Evolutionary conservation across 2,797 vertebrate genomes (phyloP), one percentile per base, ranked within the genome.

Genomic region (Platyrinchus mystaceus): DNA sequence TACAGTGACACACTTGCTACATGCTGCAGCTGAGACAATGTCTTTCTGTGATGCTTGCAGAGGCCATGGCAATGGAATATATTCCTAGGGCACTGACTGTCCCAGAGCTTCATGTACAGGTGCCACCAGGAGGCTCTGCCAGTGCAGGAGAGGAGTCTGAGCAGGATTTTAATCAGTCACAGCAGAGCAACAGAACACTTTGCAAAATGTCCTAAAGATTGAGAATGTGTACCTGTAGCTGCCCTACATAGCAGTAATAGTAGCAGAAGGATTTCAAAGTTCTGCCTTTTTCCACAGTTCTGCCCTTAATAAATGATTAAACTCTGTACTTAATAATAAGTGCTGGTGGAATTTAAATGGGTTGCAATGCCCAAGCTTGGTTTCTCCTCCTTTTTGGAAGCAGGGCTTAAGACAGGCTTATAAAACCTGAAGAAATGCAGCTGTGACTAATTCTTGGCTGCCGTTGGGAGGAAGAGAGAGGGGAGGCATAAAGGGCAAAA

Each of bases 381-480:
- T 52, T 95, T 95, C 43, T 81, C 15, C 47, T 88, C 26, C 36
- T 27, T 86, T 95, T 88, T 94, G 80, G 77, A 93, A 93, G 63
- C 14, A 82, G n/a, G 5, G 30, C 53, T 94, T 88, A 78, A 81
- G 62, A 76, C 9, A 18, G 59, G 34, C 55, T 89, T 94, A 81
- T 76, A 92, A 93, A 93, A 92, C 30, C 73, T 76, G 67, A 91
- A 95, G 84, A 92, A 95, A 92, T 79, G 67, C 92, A 94, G 79
- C 80, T 94, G 91, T 90, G 92, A 94, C 82, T 90, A 88, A 84
- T 81, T 78, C 79, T 87, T 91, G 87, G 63, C 73, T 86, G 55
- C 36, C 58, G 14, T 3, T 63, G 44, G 5, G 24, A 37, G 39
- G 44, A 89, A 91, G 69, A 86, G 75, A 85, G 36, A 86, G 17